Evolutionary conservation across 1,140 invertebrate species (phyloP), one percentile per base, ranked within the genome.

Genomic region (Stegodyphus dumicola): DNA sequence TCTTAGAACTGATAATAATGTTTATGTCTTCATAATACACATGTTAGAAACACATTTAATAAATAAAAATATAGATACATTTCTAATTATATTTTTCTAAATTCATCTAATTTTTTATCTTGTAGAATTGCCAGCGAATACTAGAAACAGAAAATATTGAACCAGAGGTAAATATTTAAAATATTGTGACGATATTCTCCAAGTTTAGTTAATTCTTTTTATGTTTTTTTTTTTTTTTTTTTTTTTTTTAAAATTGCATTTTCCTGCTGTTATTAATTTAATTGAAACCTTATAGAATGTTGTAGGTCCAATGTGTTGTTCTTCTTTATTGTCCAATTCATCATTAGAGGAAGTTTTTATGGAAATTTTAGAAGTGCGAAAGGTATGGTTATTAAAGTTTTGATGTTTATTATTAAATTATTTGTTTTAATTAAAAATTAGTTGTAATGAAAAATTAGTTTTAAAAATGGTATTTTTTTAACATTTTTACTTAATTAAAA

Each of bases 301-400:
- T 53, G n/a, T 71, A 7, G 76, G 76, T 10, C 66, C 84, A 33
- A 15, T 86, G 2, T 77, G 75, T 18, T 86, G 84, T 10, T 51
- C 17, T 15, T 77, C 66, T 33, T 78, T 86, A 51, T 49, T 86
- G 13, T 65, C 67, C 15, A 74, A 86, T 53, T 52, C 84, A 10
- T 73, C 84, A 33, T 33, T 78, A 15, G 49, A 86, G 10, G 64
- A 77, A 11, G 69, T 65, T 10, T 73, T 77, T 78, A 48, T 73
- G 73, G 69, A 86, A 54, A 65, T 78, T 65, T 78, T 86, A 54
- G 69, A 77, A 53, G 51, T 54, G 33, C 17, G 84, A 48, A 77
- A 78, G 48, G 84, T 86, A 71, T 60, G 56, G 33, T 33, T 33
- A 33, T 33, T 33, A 33, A 33, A 33, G 33, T 33, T 33, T 33